Conservation (phyloP, 2,888 invertebrate genomes). For the Magallana nippona region DNA sequence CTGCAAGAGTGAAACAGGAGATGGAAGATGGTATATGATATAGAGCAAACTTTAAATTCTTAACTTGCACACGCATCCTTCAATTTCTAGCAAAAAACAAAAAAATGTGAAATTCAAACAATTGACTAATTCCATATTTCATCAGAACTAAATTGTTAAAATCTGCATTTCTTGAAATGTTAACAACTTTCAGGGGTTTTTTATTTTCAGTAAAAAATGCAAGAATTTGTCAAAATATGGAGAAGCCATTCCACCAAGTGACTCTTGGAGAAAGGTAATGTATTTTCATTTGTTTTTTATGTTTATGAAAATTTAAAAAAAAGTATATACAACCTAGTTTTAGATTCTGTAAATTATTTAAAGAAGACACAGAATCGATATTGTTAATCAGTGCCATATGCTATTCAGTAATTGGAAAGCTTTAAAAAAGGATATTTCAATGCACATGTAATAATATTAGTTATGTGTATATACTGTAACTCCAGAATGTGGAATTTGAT, state of each 20-base stretch:
- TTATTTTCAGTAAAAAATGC: conserved; percentile 63
- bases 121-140: too few relatives aligned
- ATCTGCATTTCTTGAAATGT: too few relatives aligned
- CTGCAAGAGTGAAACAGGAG: conserved; percentile 64
- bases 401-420: too few relatives aligned
- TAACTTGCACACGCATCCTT: neutral
- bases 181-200: neutral
- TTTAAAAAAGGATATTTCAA: too few relatives aligned
- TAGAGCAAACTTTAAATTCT: neutral
- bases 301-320: neutral
- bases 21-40: conserved; percentile 65
- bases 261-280: conserved; percentile 69
- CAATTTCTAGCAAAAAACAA: neutral
- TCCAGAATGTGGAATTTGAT: too few relatives aligned
- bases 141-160: too few relatives aligned
- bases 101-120: neutral
- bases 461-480: too few relatives aligned
- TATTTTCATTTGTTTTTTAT: neutral
- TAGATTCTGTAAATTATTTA: neutral
- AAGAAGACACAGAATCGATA: neutral
- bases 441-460: too few relatives aligned
- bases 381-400: too few relatives aligned
- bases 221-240: conserved; percentile 64
- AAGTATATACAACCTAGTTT: neutral
- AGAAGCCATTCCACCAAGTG: conserved; percentile 64